Evolutionary conservation across 1,140 invertebrate species (phyloP).

Genomic region (Pectinophora gossypiella): DNA sequence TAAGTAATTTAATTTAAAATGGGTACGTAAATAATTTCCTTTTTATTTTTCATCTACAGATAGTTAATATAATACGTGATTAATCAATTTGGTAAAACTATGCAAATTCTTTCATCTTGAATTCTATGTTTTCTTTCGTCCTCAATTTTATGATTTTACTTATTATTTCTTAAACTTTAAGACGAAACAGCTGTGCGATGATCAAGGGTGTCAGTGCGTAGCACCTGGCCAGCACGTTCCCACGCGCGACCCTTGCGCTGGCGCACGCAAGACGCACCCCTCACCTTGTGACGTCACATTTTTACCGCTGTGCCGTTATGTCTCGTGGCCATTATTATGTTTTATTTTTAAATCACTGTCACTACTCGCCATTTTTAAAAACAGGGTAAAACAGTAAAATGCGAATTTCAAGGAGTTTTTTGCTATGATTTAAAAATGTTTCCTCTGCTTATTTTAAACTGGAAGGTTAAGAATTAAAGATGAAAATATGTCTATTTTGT

Average conservation of each 20-base stretch:
- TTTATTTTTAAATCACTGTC: conserved; percentile 40
- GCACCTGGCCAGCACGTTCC: conserved; percentile 62
- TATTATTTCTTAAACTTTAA: neutral
- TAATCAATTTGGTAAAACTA: too few relatives aligned
- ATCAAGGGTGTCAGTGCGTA: conserved; percentile 38
- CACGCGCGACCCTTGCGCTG: conserved; percentile 45
- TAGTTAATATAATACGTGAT: too few relatives aligned
- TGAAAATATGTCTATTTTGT: too few relatives aligned
- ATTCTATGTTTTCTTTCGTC: neutral
- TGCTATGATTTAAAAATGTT: too few relatives aligned
- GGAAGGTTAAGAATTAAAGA: too few relatives aligned
- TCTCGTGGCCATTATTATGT: neutral
- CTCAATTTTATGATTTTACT: neutral
- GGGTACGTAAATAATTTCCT: too few relatives aligned
- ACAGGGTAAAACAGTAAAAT: too few relatives aligned
- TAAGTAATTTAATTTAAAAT: too few relatives aligned
- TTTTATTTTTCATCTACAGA: too few relatives aligned
- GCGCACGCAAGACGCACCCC: conserved; percentile 8
- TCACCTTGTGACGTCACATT: conserved; percentile 8
- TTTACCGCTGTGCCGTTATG: neutral
- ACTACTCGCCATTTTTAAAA: neutral
- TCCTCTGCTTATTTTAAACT: too few relatives aligned
- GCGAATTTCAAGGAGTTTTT: too few relatives aligned
- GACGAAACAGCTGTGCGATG: conserved; percentile 42
- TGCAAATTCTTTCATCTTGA: neutral